Percentiles rank a stretch among this genome's conserved stretches.
Evolutionary conservation across 2,888 invertebrate species (phyloP).

Genomic region (Prenolepis imparis): DNA sequence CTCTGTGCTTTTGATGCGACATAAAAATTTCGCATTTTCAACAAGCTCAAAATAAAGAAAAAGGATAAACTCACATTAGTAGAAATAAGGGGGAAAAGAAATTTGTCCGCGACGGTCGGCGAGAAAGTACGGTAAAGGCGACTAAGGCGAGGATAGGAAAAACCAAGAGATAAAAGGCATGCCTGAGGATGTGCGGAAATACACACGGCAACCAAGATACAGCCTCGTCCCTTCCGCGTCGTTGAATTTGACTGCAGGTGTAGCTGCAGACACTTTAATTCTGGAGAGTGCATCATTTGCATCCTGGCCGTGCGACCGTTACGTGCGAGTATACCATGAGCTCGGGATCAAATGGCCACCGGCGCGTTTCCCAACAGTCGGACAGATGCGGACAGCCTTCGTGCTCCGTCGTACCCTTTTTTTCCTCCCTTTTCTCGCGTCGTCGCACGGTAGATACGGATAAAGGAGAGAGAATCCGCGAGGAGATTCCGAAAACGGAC

Average conservation of each 20-base stretch:
- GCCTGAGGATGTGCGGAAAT: constrained; percentile 53
- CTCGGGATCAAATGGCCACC: constrained; percentile 65
- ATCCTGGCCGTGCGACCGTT: constrained; percentile 70
- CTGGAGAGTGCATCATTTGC: constrained; percentile 85
- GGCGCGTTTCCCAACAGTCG: constrained; percentile 49
- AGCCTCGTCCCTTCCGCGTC: constrained; percentile 67
- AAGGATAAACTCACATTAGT: background rate
- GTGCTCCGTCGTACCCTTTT: constrained; percentile 22
- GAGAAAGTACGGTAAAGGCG: constrained; percentile 7
- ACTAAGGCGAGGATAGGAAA: constrained; percentile 45
- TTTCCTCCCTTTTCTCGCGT: constrained; percentile 31
- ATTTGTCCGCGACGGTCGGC: background rate
- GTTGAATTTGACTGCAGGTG: constrained; percentile 75
- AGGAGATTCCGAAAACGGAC: constrained; percentile 37
- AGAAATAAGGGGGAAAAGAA: background rate
- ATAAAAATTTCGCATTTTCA: background rate
- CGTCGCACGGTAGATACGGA: constrained; percentile 39
- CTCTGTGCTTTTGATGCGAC: background rate
- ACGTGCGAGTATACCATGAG: constrained; percentile 56
- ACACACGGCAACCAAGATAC: constrained; percentile 59
- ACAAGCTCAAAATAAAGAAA: background rate
- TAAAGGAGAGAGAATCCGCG: constrained; percentile 11
- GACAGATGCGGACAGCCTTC: constrained; percentile 47
- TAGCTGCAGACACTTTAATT: constrained; percentile 82
- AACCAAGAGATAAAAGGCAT: constrained; percentile 56